A percentile compares a stretch with the other conserved stretches of the same genome.
phyloP scores from a whole-genome alignment of 2,888 invertebrate genomes.

The Drosophila falleni region DNA sequence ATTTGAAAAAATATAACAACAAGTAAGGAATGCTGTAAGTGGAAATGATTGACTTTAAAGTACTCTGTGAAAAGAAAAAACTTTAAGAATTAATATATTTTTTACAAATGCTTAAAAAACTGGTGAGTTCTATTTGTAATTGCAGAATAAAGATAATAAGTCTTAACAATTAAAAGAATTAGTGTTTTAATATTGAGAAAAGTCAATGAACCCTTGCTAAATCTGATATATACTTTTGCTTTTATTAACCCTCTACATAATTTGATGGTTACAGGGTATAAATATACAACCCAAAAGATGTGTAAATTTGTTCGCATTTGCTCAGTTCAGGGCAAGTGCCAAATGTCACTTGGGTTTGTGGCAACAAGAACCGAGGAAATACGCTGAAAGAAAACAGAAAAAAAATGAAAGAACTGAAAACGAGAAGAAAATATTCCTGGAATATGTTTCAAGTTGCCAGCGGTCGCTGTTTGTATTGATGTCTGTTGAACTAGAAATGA shows the following conservation, averaged over 20 bases:
- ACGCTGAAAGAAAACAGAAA: slow-evolving; percentile 23
- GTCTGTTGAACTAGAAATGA: slow-evolving; percentile 79
- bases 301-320: slow-evolving; percentile 69
- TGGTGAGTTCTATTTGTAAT: too few species aligned
- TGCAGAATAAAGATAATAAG: too few species aligned
- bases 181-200: neutral
- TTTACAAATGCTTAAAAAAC: neutral
- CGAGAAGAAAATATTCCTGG: slow-evolving; percentile 26
- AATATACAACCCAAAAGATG: slow-evolving; percentile 61
- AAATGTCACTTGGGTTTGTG: slow-evolving; percentile 73
- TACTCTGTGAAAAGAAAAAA: neutral
- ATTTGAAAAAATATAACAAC: slow-evolving; percentile 18
- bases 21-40: slow-evolving; percentile 9
- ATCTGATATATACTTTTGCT: neutral
- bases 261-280: slow-evolving; percentile 5
- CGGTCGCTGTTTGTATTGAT: slow-evolving; percentile 72
- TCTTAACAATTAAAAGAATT: too few species aligned
- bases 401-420: slow-evolving; percentile 20
- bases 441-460: slow-evolving; percentile 59
- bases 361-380: slow-evolving; percentile 23
- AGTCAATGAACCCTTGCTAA: neutral
- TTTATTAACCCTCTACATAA: neutral
- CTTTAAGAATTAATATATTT: neutral
- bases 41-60: neutral
- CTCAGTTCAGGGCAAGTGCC: slow-evolving; percentile 69